phyloP scores from a whole-genome alignment of 30 jellyfish, hydroid and myxozoan species.

The Nemopilema nomurai region DNA sequence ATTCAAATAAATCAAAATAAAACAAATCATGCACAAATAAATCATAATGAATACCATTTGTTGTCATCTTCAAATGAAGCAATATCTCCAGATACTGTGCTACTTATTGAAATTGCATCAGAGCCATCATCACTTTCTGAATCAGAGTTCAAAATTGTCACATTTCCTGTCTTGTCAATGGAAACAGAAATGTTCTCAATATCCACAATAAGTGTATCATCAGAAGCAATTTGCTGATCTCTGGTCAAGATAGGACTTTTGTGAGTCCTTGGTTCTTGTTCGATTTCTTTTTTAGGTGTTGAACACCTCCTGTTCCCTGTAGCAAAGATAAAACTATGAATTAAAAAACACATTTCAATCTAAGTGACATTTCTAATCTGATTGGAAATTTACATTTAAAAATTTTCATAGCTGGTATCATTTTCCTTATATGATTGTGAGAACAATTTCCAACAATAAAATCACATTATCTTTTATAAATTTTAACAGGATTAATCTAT shows the following conservation, averaged over 20 bases:
- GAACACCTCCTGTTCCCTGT: conserved; percentile 16
- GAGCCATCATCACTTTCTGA: background rate
- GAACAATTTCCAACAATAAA: background rate
- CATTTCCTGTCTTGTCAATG: conserved; percentile 18
- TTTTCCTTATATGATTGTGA: background rate
- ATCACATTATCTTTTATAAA: background rate
- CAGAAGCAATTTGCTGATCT: conserved; percentile 12
- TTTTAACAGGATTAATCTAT: background rate
- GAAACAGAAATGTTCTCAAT: conserved; percentile 21
- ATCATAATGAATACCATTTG: background rate
- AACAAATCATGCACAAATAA: background rate
- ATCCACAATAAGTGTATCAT: conserved; percentile 12
- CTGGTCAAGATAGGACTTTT: conserved; percentile 12
- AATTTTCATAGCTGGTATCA: background rate
- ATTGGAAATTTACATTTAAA: background rate
- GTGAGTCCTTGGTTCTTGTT: conserved; percentile 8
- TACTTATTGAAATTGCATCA: background rate
- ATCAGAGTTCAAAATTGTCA: conserved; percentile 2
- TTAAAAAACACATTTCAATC: conserved; percentile 1
- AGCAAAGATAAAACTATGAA: conserved; percentile 2
- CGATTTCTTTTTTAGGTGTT: background rate
- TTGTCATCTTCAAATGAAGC: conserved; percentile 2
- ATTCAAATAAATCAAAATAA: background rate
- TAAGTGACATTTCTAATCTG: conserved; percentile 4
- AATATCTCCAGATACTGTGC: background rate